phyloP scores from a whole-genome alignment of 1,140 invertebrate genomes.

The Macrostomum lignano region DNA sequence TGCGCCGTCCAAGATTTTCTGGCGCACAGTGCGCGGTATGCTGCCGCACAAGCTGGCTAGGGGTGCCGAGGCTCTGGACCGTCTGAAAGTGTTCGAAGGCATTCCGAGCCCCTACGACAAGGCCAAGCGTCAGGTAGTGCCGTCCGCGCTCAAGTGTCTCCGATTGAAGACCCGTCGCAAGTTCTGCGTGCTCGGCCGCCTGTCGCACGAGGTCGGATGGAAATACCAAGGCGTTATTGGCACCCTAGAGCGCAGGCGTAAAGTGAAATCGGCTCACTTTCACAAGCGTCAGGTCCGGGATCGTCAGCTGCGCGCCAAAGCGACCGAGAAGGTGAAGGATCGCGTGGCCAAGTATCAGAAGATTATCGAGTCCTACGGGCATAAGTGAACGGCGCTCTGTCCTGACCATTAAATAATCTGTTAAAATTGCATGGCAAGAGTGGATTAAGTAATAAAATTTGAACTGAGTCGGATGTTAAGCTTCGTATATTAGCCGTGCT shows the following conservation, averaged over 20 bases:
- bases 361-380: no score
- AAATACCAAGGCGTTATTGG: constrained; percentile 82
- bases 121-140: constrained; percentile 70
- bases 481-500: no score
- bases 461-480: no score
- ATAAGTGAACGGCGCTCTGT: no score
- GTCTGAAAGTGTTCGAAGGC: constrained; percentile 78
- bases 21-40: constrained; percentile 89
- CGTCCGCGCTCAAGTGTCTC: constrained; percentile 67
- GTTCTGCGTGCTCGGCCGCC: constrained; percentile 71
- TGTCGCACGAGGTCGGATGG: constrained; percentile 96
- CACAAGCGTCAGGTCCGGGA: constrained; percentile 50
- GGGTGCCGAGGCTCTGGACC: constrained; percentile 61
- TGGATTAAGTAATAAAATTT: no score
- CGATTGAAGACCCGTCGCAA: constrained; percentile 77
- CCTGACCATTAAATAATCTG: no score
- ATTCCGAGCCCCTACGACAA: constrained; percentile 77
- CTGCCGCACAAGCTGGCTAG: constrained; percentile 82
- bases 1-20: constrained; percentile 79
- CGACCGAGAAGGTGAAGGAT: no score
- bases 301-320: no score
- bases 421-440: no score
- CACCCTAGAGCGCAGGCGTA: constrained; percentile 71
- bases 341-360: no score
- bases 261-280: constrained; percentile 52